phyloP scores from a whole-genome alignment of 2,113 vertebrate species.

The Austrofundulus limnaeus region DNA sequence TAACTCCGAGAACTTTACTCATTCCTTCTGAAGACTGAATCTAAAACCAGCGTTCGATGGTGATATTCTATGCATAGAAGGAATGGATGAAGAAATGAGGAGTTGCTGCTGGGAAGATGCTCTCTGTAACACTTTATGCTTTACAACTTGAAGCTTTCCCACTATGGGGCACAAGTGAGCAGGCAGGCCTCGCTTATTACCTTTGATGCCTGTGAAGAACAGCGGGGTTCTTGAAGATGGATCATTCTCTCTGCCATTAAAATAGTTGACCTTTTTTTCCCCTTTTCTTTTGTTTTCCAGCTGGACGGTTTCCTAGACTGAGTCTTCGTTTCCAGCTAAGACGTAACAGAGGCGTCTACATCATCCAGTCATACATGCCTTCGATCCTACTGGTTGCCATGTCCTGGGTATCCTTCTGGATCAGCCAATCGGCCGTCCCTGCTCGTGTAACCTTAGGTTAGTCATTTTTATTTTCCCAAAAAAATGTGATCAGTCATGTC shows the following conservation, averaged over 20 bases:
- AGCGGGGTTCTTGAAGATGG: conserved; percentile 11
- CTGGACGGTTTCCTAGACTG: conserved; percentile 92
- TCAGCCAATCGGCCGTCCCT: conserved; percentile 96
- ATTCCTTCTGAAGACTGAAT: conserved; percentile 44
- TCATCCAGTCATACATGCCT: conserved; percentile 98
- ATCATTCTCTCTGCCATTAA: conserved; percentile 24
- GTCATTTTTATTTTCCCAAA: not conserved
- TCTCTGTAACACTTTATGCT: conserved; percentile 13
- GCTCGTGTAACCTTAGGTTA: conserved; percentile 93
- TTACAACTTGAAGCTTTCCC: conserved; percentile 11
- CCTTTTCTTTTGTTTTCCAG: conserved; percentile 69
- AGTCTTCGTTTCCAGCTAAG: conserved; percentile 91
- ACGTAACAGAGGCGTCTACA: conserved; percentile 93
- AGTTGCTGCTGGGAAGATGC: conserved; percentile 23
- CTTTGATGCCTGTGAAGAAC: conserved; percentile 17
- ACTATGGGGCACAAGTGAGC: conserved; percentile 19
- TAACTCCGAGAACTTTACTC: conserved; percentile 2
- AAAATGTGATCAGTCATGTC: too few relatives aligned
- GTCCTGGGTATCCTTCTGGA: conserved; percentile 99
- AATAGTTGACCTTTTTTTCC: conserved; percentile 28
- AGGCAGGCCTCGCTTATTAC: not conserved
- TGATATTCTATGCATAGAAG: conserved; percentile 55
- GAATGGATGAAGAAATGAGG: conserved; percentile 45
- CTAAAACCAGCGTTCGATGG: conserved; percentile 13
- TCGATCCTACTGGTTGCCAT: conserved; percentile 94